phyloP scores from a whole-genome alignment of 2,113 vertebrate genomes.

The Poecile atricapillus region DNA sequence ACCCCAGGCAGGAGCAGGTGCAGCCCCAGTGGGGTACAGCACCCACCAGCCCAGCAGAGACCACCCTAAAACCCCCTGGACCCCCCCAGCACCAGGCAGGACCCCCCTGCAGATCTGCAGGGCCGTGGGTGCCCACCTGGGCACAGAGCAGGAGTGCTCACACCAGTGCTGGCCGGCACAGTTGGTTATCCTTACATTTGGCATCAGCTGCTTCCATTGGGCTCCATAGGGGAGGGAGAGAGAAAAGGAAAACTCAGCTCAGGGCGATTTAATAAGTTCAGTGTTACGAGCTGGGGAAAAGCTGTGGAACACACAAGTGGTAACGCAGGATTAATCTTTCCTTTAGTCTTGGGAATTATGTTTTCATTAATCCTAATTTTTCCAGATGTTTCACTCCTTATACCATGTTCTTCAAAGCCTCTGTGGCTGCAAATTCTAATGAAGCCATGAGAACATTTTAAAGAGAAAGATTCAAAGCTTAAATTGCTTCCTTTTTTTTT shows the following conservation, averaged over 20 bases:
- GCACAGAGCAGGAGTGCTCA: rapidly evolving
- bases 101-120: rapidly evolving
- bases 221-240: slow-evolving; percentile 19
- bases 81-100: not conserved
- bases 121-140: not conserved
- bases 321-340: slow-evolving; percentile 58
- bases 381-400: slow-evolving; percentile 75
- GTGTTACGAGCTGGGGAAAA: slow-evolving; percentile 48
- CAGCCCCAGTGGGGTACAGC: rapidly evolving
- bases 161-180: not conserved
- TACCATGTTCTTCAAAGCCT: slow-evolving; percentile 70
- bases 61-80: rapidly evolving
- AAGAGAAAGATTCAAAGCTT: slow-evolving; percentile 62
- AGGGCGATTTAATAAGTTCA: slow-evolving; percentile 55
- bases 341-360: slow-evolving; percentile 62
- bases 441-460: slow-evolving; percentile 59
- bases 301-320: slow-evolving; percentile 63
- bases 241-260: slow-evolving; percentile 40
- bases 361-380: slow-evolving; percentile 65
- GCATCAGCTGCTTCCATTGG: not conserved
- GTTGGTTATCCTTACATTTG: not conserved
- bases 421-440: slow-evolving; percentile 53
- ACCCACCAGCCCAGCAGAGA: not conserved
- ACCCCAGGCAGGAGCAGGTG: not conserved
- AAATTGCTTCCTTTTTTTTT: slow-evolving; percentile 27